phyloP scores from a whole-genome alignment of 92 coral and sea anemone species.

The Actinernus sp. region DNA sequence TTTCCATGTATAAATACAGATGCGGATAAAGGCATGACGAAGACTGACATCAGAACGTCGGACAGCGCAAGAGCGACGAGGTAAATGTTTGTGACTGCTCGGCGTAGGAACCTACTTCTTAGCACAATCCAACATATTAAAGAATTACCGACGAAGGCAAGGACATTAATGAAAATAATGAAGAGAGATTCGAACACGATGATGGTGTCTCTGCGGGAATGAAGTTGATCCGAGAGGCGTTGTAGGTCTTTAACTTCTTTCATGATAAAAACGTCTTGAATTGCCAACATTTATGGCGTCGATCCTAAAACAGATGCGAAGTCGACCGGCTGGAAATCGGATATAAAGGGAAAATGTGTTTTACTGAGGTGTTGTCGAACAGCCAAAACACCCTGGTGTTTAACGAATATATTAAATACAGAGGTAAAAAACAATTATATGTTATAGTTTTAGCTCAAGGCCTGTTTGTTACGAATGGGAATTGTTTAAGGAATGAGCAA shows the following conservation, averaged over 20 bases:
- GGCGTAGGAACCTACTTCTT: constrained; percentile 33
- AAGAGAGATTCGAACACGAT: constrained; percentile 25
- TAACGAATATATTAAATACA: too few species aligned
- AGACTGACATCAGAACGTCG: constrained; percentile 33
- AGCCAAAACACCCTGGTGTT: too few species aligned
- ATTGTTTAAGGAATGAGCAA: too few species aligned
- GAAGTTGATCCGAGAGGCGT: constrained; percentile 12
- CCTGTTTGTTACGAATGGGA: too few species aligned
- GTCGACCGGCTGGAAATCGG: too few species aligned
- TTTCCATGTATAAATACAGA: constrained; percentile 5
- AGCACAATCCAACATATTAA: constrained; percentile 27
- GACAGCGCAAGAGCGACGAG: constrained; percentile 31
- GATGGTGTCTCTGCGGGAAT: constrained; percentile 1
- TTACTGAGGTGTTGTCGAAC: too few species aligned
- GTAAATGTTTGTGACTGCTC: constrained; percentile 47
- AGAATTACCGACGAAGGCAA: constrained; percentile 31
- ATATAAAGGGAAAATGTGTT: too few species aligned
- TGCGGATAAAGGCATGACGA: constrained; percentile 50
- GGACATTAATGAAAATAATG: constrained; percentile 18
- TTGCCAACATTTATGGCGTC: too few species aligned
- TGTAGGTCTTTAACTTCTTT: constrained; percentile 11
- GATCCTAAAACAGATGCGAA: too few species aligned
- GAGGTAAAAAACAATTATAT: too few species aligned
- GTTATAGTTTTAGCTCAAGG: too few species aligned
- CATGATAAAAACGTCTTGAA: too few species aligned